Percentiles rank a stretch among this genome's conserved stretches.
phyloP scores from a whole-genome alignment of 2,797 vertebrate genomes.

The Dipus sagitta region DNA sequence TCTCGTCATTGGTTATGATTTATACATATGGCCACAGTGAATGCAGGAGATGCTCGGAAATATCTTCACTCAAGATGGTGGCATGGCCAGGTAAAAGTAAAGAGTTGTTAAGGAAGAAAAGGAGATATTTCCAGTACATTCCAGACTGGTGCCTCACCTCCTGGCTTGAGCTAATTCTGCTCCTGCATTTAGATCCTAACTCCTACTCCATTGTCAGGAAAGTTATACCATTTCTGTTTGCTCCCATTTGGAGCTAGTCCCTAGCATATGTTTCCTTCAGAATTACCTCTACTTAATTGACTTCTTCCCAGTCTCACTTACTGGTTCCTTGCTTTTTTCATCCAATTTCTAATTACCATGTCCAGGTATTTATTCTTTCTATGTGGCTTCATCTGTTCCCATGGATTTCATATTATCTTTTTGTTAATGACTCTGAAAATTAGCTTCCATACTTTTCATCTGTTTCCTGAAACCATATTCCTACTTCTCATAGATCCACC shows the following conservation, averaged over 20 bases:
- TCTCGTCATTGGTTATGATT: not conserved
- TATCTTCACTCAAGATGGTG: not conserved
- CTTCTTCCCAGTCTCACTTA: not conserved
- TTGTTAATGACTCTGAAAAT: not conserved
- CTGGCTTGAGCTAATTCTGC: not conserved
- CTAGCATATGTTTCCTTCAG: not conserved
- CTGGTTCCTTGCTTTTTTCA: not conserved
- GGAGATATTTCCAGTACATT: not conserved
- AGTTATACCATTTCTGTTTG: not conserved
- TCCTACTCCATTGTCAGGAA: not conserved
- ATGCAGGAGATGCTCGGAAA: not conserved
- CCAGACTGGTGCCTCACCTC: not conserved
- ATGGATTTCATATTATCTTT: not conserved
- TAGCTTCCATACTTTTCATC: not conserved
- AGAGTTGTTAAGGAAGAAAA: not conserved
- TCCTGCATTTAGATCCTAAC: not conserved
- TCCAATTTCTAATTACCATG: not conserved
- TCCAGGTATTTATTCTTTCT: not conserved
- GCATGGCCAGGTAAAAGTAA: not conserved
- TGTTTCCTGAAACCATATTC: not conserved
- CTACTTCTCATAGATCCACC: not conserved
- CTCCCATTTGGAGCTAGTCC: not conserved
- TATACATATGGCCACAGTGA: not conserved
- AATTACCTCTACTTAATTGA: not conserved
- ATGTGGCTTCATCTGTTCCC: not conserved